These are phyloP conservation scores for Periparus ater DNA, from an alignment of 2,797 vertebrate species.

Conservation along the genomic window DNA sequence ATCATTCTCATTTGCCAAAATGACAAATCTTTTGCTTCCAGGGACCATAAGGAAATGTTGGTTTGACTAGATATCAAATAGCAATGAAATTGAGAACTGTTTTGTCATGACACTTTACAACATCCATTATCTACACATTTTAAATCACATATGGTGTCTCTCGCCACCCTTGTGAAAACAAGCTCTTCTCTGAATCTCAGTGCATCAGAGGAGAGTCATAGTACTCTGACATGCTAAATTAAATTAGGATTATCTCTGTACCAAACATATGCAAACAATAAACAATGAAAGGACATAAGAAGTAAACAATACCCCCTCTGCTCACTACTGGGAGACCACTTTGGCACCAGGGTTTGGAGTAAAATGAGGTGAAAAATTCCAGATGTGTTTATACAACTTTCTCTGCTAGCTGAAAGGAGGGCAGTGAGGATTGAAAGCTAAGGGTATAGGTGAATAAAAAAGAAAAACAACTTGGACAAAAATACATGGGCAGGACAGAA, in stretches of 20 bases:
- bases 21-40: background rate
- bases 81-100: background rate
- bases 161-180: background rate
- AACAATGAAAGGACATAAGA: background rate
- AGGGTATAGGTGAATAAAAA: background rate
- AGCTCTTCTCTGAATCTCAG: background rate
- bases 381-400: background rate
- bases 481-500: background rate
- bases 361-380: background rate
- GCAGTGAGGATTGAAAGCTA: background rate
- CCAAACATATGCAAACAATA: background rate
- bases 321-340: background rate
- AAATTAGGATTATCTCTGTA: background rate
- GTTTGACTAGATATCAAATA: background rate
- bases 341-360: fast-evolving
- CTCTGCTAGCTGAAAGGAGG: background rate
- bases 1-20: background rate
- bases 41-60: background rate
- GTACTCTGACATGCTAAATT: background rate
- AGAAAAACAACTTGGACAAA: background rate
- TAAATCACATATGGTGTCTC: background rate
- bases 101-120: background rate
- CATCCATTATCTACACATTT: background rate
- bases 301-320: background rate
- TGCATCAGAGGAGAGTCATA: background rate